Conservation (phyloP, 2,113 vertebrate genomes). For the Podilymbus podiceps region DNA sequence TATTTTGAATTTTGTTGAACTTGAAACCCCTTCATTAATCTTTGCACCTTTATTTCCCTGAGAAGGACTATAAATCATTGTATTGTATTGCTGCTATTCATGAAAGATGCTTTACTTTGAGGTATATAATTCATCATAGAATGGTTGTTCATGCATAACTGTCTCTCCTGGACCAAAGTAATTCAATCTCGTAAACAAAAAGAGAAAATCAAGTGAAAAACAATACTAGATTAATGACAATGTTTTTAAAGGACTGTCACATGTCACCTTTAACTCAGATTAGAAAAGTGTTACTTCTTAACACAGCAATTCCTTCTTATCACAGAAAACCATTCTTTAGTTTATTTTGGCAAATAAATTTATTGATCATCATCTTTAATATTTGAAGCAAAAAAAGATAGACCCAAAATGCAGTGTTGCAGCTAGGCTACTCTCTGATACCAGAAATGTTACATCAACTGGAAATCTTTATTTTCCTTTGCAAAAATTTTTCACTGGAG, state of each 20-base stretch:
- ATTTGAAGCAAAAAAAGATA: background rate
- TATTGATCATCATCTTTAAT: background rate
- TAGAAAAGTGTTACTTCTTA: background rate
- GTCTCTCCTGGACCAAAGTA: background rate
- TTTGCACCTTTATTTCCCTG: constrained; percentile 20
- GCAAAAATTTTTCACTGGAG: background rate
- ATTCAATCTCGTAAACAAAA: background rate
- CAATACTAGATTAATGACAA: background rate
- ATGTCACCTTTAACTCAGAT: background rate
- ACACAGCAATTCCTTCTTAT: background rate
- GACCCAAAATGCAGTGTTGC: background rate
- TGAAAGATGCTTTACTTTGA: constrained; percentile 31
- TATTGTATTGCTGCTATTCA: background rate
- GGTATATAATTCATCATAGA: constrained; percentile 25
- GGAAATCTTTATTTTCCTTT: background rate
- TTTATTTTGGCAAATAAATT: background rate
- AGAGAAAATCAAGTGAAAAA: background rate
- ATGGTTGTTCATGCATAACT: background rate
- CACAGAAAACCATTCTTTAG: background rate
- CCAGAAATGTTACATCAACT: background rate
- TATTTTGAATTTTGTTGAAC: background rate
- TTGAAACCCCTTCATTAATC: background rate
- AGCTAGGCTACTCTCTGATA: background rate
- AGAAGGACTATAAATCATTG: constrained; percentile 32
- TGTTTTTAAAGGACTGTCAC: background rate